Evolutionary conservation across 2,797 vertebrate genomes (phyloP), one percentile per base, ranked within the genome.

Genomic region (Tokudaia muenninki): DNA sequence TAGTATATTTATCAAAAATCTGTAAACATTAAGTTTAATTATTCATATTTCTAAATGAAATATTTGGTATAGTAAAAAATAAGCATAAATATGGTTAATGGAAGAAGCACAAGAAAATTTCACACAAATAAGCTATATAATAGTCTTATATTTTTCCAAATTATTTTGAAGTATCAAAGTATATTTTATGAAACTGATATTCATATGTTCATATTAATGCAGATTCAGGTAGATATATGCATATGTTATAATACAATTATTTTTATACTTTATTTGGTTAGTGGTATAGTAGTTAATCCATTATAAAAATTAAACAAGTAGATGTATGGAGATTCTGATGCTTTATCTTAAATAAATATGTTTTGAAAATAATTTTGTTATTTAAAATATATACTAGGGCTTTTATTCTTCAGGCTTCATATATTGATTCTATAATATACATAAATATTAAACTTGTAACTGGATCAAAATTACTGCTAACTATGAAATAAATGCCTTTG

Each of bases 401-500:
- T 65, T 65, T 34, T 8, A 47, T 47, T 17, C 2, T 65, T 44
- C 16, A 47, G 26, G 47, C 10, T 65, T 31, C 0, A 37, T 21
- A 31, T 44, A 10, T 34, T 4, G 8, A 44, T 65, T 1, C 4
- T 65, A 29, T 6, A 10, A 31, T 34, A 31, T 65, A 29, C 13
- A 50, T 6, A 31, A 82, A 7, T 41, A 5, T 1, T 17, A 29
- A 59, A 41, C 24, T 4, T 82, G 7, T 61, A 61, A 70, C 12
- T 55, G 34, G 19, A 13, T 50, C 89, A 89, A 22, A 57, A 37
- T 6, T 65, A 21, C 7, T 75, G 12, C 0, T 91, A n/a, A 37
- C 65, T 84, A 87, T n/a, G 77, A 75, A 55, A 65, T 91, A 89
- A 87, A 87, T 79, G 87, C 41, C 2, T 24, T 34, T 90, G 91